Evolutionary conservation across 2,888 invertebrate species (phyloP).

Genomic region (Drosophila nigritarsus): DNA sequence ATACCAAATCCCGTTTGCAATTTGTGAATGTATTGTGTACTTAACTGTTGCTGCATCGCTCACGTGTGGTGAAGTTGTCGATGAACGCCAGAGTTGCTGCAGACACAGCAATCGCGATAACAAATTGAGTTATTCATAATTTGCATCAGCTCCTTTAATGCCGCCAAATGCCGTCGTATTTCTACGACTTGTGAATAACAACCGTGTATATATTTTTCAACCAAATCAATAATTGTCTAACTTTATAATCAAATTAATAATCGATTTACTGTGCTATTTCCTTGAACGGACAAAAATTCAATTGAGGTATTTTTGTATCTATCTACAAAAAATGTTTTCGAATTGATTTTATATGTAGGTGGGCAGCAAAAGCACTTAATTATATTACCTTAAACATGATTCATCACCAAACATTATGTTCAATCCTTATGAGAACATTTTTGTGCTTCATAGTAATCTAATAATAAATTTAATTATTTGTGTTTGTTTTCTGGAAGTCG

Average conservation of each 20-base stretch:
- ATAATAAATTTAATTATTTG: slow-evolving; percentile 2
- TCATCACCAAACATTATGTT: slow-evolving; percentile 25
- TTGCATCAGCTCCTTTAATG: neutral
- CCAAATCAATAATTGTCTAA: neutral
- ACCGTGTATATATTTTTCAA: neutral
- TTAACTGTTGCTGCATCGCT: slow-evolving; percentile 14
- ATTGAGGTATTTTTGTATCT: neutral
- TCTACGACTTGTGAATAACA: neutral
- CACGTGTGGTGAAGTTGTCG: slow-evolving; percentile 21
- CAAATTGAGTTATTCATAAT: neutral
- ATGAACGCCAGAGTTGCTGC: slow-evolving; percentile 17
- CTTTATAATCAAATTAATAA: neutral
- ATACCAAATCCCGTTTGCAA: neutral
- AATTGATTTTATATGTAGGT: slow-evolving; percentile 4
- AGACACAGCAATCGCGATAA: slow-evolving; percentile 15
- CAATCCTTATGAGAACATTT: slow-evolving; percentile 15
- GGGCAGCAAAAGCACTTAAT: slow-evolving; percentile 12
- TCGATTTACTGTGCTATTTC: no score
- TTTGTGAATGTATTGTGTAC: neutral
- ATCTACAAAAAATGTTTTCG: neutral
- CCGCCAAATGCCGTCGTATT: neutral
- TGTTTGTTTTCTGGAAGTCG: slow-evolving; percentile 4
- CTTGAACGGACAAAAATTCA: neutral
- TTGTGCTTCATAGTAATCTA: neutral
- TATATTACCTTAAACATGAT: slow-evolving; percentile 46